Percentiles rank a stretch among this genome's conserved stretches.
Evolutionary conservation across 2,113 vertebrate species (phyloP).

Genomic region (Microtus montanus): DNA sequence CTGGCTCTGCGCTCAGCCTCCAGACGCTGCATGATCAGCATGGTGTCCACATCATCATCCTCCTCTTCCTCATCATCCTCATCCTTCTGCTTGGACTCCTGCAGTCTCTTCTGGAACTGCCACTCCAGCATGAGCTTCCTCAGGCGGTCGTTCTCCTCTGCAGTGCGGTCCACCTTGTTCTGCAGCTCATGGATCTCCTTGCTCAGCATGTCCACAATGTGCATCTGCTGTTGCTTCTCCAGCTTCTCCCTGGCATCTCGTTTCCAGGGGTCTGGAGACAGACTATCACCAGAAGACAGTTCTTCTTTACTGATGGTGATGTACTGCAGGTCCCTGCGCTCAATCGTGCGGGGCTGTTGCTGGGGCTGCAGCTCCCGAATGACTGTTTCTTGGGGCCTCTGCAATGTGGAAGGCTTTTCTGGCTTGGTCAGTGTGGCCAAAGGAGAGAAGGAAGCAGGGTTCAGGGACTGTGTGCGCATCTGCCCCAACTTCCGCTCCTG

Average conservation of each 20-base stretch:
- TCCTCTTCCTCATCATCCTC: constrained; percentile 98
- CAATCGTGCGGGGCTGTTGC: constrained; percentile 97
- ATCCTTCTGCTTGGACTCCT: constrained; percentile 97
- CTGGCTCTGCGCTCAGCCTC: constrained; percentile 98
- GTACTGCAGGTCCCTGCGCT: constrained; percentile 96
- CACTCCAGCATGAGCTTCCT: constrained; percentile 98
- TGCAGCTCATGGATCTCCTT: constrained; percentile 98
- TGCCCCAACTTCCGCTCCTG: constrained; percentile 97
- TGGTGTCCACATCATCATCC: constrained; percentile 96
- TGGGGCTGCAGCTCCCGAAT: constrained; percentile 97
- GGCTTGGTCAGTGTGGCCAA: constrained; percentile 77
- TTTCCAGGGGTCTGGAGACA: constrained; percentile 99
- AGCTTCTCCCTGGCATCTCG: constrained; percentile 96
- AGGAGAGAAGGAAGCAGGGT: constrained; percentile 81
- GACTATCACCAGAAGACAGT: constrained; percentile 92
- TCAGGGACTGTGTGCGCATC: constrained; percentile 87
- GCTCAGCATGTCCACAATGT: constrained; percentile 97
- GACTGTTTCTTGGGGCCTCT: constrained; percentile 92
- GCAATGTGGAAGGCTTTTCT: constrained; percentile 90
- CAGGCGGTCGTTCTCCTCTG: constrained; percentile 96
- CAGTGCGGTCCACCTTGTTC: constrained; percentile 91
- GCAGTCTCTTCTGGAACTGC: constrained; percentile 98
- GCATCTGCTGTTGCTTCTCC: constrained; percentile 99
- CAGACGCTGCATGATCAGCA: constrained; percentile 97
- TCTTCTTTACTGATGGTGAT: constrained; percentile 97